Percentiles rank a stretch among this genome's conserved stretches.
Conservation (phyloP, 1,140 invertebrate species). For the Gonatopus flavifemur region DNA sequence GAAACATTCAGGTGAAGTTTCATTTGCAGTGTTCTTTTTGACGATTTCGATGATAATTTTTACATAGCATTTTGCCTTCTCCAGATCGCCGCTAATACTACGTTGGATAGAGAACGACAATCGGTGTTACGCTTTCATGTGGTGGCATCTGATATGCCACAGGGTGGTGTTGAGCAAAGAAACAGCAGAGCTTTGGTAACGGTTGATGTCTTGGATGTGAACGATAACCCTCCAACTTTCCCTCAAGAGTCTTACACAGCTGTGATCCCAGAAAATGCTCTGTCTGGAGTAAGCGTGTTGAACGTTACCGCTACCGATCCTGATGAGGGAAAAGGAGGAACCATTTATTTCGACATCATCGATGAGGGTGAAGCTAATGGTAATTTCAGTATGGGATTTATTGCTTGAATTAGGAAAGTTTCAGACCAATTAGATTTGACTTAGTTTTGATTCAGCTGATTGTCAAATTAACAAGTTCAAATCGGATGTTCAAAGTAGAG, state of each 20-base stretch:
- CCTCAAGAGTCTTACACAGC: constrained; percentile 57
- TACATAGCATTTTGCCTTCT: constrained; percentile 9
- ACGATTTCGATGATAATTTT: background rate
- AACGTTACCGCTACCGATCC: constrained; percentile 80
- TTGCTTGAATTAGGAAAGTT: too few relatives aligned
- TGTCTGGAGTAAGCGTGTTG: constrained; percentile 65
- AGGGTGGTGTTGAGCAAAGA: constrained; percentile 66
- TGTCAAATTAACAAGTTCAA: too few relatives aligned
- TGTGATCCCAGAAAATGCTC: constrained; percentile 76
- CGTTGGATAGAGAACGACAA: constrained; percentile 75
- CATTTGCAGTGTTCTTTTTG: constrained; percentile 12
- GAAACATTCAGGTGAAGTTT: constrained; percentile 65
- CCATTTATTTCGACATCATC: constrained; percentile 69
- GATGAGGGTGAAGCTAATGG: constrained; percentile 73
- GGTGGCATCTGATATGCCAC: constrained; percentile 73
- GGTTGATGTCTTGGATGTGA: constrained; percentile 77
- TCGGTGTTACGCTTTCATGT: constrained; percentile 69
- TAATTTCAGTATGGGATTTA: too few relatives aligned
- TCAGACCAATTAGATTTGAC: too few relatives aligned
- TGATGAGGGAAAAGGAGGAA: constrained; percentile 70
- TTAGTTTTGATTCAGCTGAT: too few relatives aligned
- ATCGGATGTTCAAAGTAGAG: too few relatives aligned
- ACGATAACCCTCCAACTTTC: constrained; percentile 75
- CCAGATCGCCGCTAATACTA: constrained; percentile 67
- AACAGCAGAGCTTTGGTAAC: constrained; percentile 64